Base-by-base conservation (phyloP, 1,140 invertebrate genomes). In the Scaptomyza pallida region DNA sequence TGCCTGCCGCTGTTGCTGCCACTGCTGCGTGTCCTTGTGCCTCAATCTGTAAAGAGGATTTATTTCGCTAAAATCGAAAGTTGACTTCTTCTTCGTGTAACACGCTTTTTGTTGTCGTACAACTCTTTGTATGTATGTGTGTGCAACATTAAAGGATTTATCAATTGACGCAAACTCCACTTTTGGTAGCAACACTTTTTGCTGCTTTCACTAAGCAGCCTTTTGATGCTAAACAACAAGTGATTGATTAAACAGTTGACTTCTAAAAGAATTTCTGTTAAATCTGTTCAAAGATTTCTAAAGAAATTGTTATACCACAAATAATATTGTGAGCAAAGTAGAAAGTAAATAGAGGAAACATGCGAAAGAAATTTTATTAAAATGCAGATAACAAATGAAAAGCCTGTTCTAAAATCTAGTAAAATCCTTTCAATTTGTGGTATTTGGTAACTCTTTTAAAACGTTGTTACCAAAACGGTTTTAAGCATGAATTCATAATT, bases 51-150 rank as follows among this genome's bases (percentile, higher is more conserved):
- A 82, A 88, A 88, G 82, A 78, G 68, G 78, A 88, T 88, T 88
- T 88, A 88, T 88, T 81, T 88, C 61, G 63, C n/a, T 44, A 57
- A 78, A 88, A 88, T 88, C 82, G 82, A 88, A 88, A 88, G 82
- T 88, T 88, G 82, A 82, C 76, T 88, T 75, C 48, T 40, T 54
- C 56, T 26, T 51, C 51, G 17, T 60, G n/a, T 50, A 26, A 50
- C 63, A 60, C 63, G 41, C 43, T 55, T 41, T 50, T 54, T 26
- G 35, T 68, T 60, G 41, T 56, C 43, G 68, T 71, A 64, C n/a
- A 54, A 63, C 23, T 56, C 40, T 55, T 30, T 21, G 19, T 65
- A 26, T 5, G 8, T 51, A 12, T 54, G 40, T 50, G 30, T 55
- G 33, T 40, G 41, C 2, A 45, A 75, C 71, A 88, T 88, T 88